Evolutionary conservation across 2,888 invertebrate species (phyloP), one percentile per base, ranked within the genome.

Genomic region (Mesorhabditis sp.): DNA sequence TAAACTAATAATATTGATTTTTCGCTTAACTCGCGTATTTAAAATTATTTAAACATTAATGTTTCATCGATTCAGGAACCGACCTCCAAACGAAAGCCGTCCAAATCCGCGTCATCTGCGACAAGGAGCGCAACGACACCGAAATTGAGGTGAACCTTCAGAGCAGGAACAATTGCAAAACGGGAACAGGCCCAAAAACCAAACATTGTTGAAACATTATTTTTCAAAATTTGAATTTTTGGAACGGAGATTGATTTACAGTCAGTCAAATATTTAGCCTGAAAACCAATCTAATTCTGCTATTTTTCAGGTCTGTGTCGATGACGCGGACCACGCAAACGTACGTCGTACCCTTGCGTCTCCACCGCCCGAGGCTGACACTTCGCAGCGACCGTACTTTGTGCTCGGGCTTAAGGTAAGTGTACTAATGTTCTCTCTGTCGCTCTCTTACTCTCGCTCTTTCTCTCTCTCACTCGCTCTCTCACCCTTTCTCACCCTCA

Each of bases 91-190:
- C 78, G 64, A 72, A 77, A 41, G 66, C 72, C 43, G 76, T 81
- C 28, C 75, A 76, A 65, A 70, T 81, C 5, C 74, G 76, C 43
- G 74, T 82, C 5, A 71, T 75, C 44, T 81, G 81, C 61, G 78
- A 80, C 44, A 70, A 71, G 62, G 82, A 82, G 64, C 70, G 77
- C 13, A 75, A 76, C 62, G 80, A 82, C 66, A 79, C 77, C 1
- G 75, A 76, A 15, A 67, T 82, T n/a, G 81, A 81, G 62, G 79
- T 82, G 6, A 68, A 76, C 28, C 77, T 81, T 15, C 70, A 72
- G 68, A 28, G 28, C 1, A 28, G 44, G 67, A 43, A 44, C 3
- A 10, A 45, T 50, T n/a, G 50, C 3, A 50, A 13, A 50, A 10
- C 10, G 50, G 2, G 50, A 13, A 13, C 50, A 2, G 10, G 7